Base-by-base conservation (phyloP, 2,113 vertebrate genomes). In the Silurus glanis region DNA sequence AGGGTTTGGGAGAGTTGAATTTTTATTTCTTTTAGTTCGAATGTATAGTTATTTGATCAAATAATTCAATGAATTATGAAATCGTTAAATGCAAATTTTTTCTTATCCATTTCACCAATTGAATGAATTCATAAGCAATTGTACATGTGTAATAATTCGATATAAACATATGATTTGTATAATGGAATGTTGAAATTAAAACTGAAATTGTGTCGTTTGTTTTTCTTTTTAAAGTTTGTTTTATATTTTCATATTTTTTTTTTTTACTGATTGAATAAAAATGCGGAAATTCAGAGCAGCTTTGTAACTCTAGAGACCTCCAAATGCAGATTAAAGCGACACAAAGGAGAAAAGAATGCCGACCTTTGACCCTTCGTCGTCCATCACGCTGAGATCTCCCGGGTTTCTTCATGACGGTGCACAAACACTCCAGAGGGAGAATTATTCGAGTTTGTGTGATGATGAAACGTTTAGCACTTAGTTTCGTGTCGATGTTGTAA, bases 291-390 rank as follows among this genome's bases (percentile, higher is more conserved):
- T 16, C 17, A 37, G 0, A 17, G 6, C 66, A 37, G 66, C 14
- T 6, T 1, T 45, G 25, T 45, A 28, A 69, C 25, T 37, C 7
- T 5, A 19, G 45, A 74, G 45, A 49, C 5, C 10, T 47, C 45
- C 12, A 9, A 76, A 13, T 16, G 23, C 6, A 28, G 47, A 4
- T 61, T 59, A 61, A 59, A 45, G 28, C 17, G 8, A 37, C 21
- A 79, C 75, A 25, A 25, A 56, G 75, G 13, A 80, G 25, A 80
- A 45, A 61, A 59, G 74, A 59, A 80, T 59, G 78, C 28, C 61
- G 78, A 61, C 56, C 78, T 80, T 45, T 80, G 56, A 80, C 78
- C 78, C 28, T 14, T 59, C 8, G 7, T 80, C 28, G 25, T 80
- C 78, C 78, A 80, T 80, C 78, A 59, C 8, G 17, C 78, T 21